These are phyloP conservation scores for Plumapathes pennacea DNA, from an alignment of 92 coral and sea anemone genomes.

Conservation along the genomic window DNA sequence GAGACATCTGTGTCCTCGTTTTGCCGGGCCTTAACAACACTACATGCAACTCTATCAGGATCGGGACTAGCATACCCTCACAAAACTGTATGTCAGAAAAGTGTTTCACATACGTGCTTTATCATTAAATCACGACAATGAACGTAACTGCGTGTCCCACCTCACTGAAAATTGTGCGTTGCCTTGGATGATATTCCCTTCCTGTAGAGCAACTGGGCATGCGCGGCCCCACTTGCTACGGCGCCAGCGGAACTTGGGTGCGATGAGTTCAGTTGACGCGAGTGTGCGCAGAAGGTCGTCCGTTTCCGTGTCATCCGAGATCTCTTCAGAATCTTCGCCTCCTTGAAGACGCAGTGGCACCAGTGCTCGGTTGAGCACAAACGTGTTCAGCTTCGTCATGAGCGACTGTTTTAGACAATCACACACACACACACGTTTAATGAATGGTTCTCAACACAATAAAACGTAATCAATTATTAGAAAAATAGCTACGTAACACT, in stretches of 20 bases:
- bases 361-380: conserved; percentile 86
- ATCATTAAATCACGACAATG: neutral
- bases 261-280: conserved; percentile 88
- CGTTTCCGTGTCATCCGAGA: conserved; percentile 87
- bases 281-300: conserved; percentile 91
- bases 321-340: conserved; percentile 84
- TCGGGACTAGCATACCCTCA: neutral
- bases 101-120: no score
- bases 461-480: no score
- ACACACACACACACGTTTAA: no score
- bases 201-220: conserved; percentile 84
- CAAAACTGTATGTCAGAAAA: no score
- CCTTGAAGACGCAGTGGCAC: conserved; percentile 90
- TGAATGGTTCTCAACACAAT: no score
- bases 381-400: conserved; percentile 91
- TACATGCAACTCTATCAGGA: neutral
- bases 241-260: conserved; percentile 98
- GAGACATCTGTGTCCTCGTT: no score
- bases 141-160: no score
- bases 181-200: conserved; percentile 80
- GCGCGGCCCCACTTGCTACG: conserved; percentile 85
- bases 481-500: no score
- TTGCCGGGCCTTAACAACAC: no score
- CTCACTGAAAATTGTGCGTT: conserved; percentile 81
- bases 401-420: no score